Base-by-base conservation (phyloP, 1,140 invertebrate species). In the Drosophila ohnishii region DNA sequence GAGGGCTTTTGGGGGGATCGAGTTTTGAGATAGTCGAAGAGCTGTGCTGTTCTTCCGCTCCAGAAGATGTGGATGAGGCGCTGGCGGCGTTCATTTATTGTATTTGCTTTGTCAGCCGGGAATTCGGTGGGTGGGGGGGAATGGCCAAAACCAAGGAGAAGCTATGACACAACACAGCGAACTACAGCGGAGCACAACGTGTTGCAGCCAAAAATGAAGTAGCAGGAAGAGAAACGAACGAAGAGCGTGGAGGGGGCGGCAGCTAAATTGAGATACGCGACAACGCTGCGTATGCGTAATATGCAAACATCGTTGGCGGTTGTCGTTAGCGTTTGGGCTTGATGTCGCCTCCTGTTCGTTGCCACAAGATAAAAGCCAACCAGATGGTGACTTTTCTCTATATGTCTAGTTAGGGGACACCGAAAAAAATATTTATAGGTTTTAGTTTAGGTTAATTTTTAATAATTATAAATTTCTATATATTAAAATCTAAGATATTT, bases 211-310 rank as follows among this genome's bases (percentile, higher is more conserved):
- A 45, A 57, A 69, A 45, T 47, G 28, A 62, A 65, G 67, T 57
- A 62, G 67, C 75, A 78, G 32, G 40, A 50, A 13, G n/a, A 50
- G 28, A 13, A 14, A 16, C 42, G 56, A 25, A 32, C 22, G 9
- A 34, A 3, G 37, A 22, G 19, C 8, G 19, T 25, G 4, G 34
- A n/a, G 51, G 5, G 5, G 51, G 30, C 14, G 22, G 40, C 57
- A 55, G 60, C 32, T 74, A 79, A 83, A 75, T 60, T 71, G 64
- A 78, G 67, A 75, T 64, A 40, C 59, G 80, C 80, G 53, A 67
- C 81, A 84, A 84, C 80, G 80, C 40, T 80, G 72, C 80, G 80
- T 84, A 84, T 83, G 62, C 80, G 80, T 70, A 67, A 84, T 84
- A 77, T 84, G 66, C 51, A 48, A 71, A 71, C 67, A 72, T 59